phyloP scores from a whole-genome alignment of 2,113 vertebrate genomes.

The Gorsachius goisagi region DNA sequence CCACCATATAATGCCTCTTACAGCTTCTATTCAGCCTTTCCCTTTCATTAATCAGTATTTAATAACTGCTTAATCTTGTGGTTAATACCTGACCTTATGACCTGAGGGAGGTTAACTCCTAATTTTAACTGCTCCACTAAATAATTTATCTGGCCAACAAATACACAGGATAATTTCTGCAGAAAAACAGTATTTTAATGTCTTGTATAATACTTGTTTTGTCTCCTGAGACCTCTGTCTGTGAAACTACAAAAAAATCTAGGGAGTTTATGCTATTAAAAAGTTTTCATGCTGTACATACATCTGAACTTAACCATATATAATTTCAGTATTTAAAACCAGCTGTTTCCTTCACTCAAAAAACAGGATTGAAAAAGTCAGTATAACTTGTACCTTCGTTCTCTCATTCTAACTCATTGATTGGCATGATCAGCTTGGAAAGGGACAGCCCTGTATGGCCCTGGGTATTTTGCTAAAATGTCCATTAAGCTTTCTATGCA shows the following conservation, averaged over 20 bases:
- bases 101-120: neutral
- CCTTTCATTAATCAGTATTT: neutral
- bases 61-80: neutral
- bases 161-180: neutral
- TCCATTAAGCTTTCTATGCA: neutral
- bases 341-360: neutral
- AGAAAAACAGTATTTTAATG: neutral
- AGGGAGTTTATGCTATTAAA: neutral
- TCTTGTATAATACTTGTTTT: neutral
- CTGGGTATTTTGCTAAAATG: neutral
- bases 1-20: neutral
- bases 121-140: neutral
- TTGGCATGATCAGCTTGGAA: neutral
- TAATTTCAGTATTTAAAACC: neutral
- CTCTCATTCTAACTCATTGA: neutral
- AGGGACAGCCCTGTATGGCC: neutral
- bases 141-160: neutral
- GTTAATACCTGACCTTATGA: slow-evolving; percentile 5
- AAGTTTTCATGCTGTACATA: neutral
- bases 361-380: neutral
- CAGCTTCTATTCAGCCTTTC: neutral
- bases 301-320: neutral
- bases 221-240: neutral
- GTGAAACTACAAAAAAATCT: neutral
- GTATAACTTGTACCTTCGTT: neutral